These are phyloP conservation scores for Cherax quadricarinatus DNA, from an alignment of 1,140 invertebrate species.

Conservation along the genomic window DNA sequence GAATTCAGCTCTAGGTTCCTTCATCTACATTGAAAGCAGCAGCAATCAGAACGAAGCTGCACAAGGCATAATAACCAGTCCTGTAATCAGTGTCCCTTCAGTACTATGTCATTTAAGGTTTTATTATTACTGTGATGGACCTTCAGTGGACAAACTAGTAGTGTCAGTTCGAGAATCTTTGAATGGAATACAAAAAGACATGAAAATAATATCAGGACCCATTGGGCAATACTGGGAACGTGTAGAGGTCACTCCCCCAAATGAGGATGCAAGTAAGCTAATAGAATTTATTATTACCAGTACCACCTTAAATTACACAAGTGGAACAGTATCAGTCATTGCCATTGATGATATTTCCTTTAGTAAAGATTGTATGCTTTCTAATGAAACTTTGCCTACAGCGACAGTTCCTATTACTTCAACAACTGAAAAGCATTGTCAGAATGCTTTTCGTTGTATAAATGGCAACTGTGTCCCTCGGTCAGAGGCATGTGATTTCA, in stretches of 20 bases:
- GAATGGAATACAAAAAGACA: conserved; percentile 30
- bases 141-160: conserved; percentile 29
- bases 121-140: conserved; percentile 52
- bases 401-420: neutral
- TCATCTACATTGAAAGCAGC: conserved; percentile 47
- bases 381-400: conserved; percentile 34
- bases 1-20: conserved; percentile 38
- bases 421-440: conserved; percentile 33
- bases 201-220: conserved; percentile 20
- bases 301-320: conserved; percentile 23
- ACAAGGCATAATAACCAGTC: conserved; percentile 37
- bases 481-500: conserved; percentile 48
- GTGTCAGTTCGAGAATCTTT: conserved; percentile 16
- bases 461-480: conserved; percentile 37
- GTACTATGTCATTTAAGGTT: conserved; percentile 37
- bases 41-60: neutral
- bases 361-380: conserved; percentile 12
- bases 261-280: conserved; percentile 14
- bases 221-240: conserved; percentile 60
- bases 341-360: conserved; percentile 65
- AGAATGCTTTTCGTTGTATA: conserved; percentile 20
- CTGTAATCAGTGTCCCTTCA: neutral
- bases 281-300: conserved; percentile 42
- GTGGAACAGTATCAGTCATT: conserved; percentile 29
- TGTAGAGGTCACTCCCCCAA: conserved; percentile 20